Conservation (phyloP, 1,140 invertebrate genomes). For the Pseudoatta argentina region DNA sequence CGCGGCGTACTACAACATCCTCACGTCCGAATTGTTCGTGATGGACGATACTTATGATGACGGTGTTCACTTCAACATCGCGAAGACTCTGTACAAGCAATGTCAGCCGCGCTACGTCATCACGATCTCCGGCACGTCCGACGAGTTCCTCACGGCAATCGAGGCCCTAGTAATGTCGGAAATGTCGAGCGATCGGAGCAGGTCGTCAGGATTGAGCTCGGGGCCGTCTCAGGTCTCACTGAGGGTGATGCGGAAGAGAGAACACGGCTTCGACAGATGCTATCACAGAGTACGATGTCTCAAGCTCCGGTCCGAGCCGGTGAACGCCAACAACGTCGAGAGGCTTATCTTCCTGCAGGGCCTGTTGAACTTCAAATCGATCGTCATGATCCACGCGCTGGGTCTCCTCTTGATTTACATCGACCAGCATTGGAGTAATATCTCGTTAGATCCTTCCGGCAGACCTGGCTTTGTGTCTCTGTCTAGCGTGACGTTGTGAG, state of each 20-base stretch:
- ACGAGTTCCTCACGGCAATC: conserved; percentile 85
- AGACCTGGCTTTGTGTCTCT: conserved; percentile 88
- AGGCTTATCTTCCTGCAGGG: conserved; percentile 89
- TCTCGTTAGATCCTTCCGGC: conserved; percentile 87
- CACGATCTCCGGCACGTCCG: conserved; percentile 85
- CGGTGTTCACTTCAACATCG: conserved; percentile 80
- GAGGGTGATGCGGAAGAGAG: conserved; percentile 87
- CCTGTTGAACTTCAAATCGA: conserved; percentile 89
- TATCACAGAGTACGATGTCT: conserved; percentile 87
- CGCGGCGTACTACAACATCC: conserved; percentile 90
- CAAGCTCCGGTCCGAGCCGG: conserved; percentile 88
- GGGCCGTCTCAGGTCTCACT: conserved; percentile 81
- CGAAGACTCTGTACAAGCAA: conserved; percentile 88
- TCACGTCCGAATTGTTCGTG: conserved; percentile 87
- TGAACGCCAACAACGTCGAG: conserved; percentile 87
- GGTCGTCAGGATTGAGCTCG: background rate
- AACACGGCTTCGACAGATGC: conserved; percentile 86
- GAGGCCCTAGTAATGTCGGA: conserved; percentile 77
- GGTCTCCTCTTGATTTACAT: conserved; percentile 92
- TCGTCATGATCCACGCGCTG: conserved; percentile 89
- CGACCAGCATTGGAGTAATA: conserved; percentile 89
- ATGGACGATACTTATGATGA: conserved; percentile 82
- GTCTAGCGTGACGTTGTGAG: conserved; percentile 89
- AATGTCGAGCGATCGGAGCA: conserved; percentile 70
- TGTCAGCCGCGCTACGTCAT: conserved; percentile 88